phyloP scores from a whole-genome alignment of 2,113 vertebrate genomes.

The Mirounga angustirostris region DNA sequence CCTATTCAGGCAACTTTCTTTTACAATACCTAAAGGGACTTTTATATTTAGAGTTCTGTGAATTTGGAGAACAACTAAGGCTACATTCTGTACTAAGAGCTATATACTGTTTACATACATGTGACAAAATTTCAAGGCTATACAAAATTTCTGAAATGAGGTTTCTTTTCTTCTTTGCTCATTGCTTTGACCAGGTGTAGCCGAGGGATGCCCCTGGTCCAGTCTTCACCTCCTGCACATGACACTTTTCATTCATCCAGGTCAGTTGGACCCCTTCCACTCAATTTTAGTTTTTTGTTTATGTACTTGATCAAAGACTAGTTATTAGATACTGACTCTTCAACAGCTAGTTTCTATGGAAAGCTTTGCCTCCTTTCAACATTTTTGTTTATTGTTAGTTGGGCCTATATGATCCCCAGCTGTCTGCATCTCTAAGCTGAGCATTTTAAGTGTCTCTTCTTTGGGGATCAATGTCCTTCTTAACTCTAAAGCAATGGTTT shows the following conservation, averaged over 20 bases:
- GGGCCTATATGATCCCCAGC: not conserved
- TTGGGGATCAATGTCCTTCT: not conserved
- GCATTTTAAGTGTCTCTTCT: not conserved
- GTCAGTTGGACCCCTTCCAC: not conserved
- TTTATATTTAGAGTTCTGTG: conserved; percentile 3
- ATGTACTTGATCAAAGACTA: not conserved
- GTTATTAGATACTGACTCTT: not conserved
- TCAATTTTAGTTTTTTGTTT: not conserved
- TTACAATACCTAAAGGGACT: not conserved
- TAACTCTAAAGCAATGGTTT: not conserved
- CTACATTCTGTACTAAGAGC: not conserved
- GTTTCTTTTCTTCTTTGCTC: not conserved
- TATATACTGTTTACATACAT: not conserved
- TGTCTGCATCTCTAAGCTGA: not conserved
- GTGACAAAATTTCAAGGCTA: not conserved
- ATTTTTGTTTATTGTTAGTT: not conserved
- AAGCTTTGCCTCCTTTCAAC: not conserved
- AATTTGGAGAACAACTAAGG: not conserved
- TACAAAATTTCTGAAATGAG: not conserved
- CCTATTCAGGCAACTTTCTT: not conserved
- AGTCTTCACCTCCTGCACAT: too few relatives aligned
- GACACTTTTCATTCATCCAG: not conserved
- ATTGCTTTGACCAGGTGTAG: not conserved
- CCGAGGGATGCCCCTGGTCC: not conserved
- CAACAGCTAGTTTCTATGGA: not conserved